Conservation (phyloP, 1,140 invertebrate species). For the Riptortus pedestris region DNA sequence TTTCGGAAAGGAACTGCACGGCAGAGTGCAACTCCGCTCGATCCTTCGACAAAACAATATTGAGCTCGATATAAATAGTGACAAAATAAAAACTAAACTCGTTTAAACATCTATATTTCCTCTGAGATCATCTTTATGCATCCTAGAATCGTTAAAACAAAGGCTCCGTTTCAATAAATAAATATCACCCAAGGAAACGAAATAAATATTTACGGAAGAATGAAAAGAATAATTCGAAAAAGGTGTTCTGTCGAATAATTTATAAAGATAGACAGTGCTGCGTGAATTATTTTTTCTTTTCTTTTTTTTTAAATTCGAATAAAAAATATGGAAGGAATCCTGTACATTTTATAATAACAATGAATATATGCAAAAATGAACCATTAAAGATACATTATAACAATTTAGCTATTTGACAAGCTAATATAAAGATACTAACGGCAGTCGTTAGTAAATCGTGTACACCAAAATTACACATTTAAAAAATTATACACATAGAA, state of each 20-base stretch:
- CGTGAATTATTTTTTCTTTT: background rate
- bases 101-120: conserved; percentile 1
- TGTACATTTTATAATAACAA: background rate
- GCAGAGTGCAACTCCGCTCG: too few relatives aligned
- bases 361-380: conserved; percentile 1
- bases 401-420: background rate
- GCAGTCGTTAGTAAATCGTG: background rate
- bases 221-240: too few relatives aligned
- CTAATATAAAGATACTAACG: conserved; percentile 1
- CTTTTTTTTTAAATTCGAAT: background rate
- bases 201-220: too few relatives aligned
- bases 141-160: background rate
- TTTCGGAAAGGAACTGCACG: conserved; percentile 1
- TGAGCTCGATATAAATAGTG: background rate
- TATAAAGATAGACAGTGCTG: background rate
- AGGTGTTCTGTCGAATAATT: too few relatives aligned
- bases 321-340: conserved; percentile 8
- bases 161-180: background rate
- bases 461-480: background rate
- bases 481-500: conserved; percentile 3
- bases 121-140: conserved; percentile 9
- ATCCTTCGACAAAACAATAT: conserved; percentile 1
- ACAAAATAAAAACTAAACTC: conserved; percentile 15
- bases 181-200: background rate
- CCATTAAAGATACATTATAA: background rate